Percentiles rank a stretch among this genome's conserved stretches.
phyloP scores from a whole-genome alignment of 2,888 invertebrate genomes.

The Pollenia griseotomentosa region DNA sequence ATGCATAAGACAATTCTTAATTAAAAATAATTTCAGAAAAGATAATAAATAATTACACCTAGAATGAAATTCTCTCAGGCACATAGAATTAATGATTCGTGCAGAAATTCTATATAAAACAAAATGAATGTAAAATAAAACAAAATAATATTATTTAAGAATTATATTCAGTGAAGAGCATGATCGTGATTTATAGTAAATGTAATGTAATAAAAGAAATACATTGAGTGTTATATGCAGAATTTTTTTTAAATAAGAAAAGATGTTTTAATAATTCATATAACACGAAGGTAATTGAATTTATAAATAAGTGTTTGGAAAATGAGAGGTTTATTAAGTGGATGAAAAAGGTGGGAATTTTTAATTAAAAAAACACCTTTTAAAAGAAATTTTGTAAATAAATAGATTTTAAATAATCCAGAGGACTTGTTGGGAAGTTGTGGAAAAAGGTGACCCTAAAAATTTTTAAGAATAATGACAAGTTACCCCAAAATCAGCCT shows the following conservation, averaged over 20 bases:
- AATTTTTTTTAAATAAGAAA: not conserved
- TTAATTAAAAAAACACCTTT: too few relatives aligned
- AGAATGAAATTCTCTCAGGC: slow-evolving; percentile 69
- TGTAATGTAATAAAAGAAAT: slow-evolving; percentile 20
- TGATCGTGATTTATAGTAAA: slow-evolving; percentile 48
- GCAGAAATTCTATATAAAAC: slow-evolving; percentile 58
- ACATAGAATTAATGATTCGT: slow-evolving; percentile 73
- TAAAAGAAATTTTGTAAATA: too few relatives aligned
- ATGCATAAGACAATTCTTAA: slow-evolving; percentile 16
- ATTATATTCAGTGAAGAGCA: slow-evolving; percentile 34
- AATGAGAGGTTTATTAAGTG: too few relatives aligned
- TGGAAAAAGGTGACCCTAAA: too few relatives aligned
- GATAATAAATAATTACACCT: slow-evolving; percentile 53
- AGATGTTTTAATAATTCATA: slow-evolving; percentile 36
- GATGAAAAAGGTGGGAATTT: too few relatives aligned
- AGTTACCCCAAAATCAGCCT: too few relatives aligned
- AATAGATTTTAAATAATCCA: too few relatives aligned
- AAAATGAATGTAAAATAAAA: slow-evolving; percentile 19
- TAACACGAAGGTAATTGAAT: slow-evolving; percentile 69
- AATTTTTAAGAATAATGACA: too few relatives aligned
- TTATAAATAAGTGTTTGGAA: slow-evolving; percentile 27
- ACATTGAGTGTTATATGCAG: not conserved
- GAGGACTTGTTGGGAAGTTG: too few relatives aligned
- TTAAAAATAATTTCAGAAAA: slow-evolving; percentile 43
- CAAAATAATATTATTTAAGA: slow-evolving; percentile 32